Evolutionary conservation across 2,888 invertebrate genomes (phyloP), one percentile per base, ranked within the genome.

Genomic region (Dryobota labecula): DNA sequence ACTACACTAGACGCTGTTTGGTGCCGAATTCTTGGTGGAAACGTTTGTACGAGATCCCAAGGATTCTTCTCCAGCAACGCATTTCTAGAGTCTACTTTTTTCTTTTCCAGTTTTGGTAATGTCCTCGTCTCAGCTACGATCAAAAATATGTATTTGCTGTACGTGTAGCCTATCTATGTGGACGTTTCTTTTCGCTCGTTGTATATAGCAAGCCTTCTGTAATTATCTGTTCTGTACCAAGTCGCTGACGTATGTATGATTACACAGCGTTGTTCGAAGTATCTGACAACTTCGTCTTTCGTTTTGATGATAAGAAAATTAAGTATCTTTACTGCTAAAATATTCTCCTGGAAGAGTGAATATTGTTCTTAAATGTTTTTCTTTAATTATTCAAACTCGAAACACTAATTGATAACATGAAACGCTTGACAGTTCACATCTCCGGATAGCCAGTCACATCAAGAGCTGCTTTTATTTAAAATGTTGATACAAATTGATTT

Each of bases 231-330:
- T 33, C 11, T 54, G n/a, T 41, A 13, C 38, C n/a, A 43, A 66
- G 63, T 27, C 9, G 56, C 65, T 73, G 66, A 77, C 63, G 67
- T 76, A 73, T 85, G 74, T 82, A 83, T 76, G 85, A 85, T 85
- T 76, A 77, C 67, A 38, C 24, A 76, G 65, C 76, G 58, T 70
- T 76, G 60, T 76, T 70, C 66, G 57, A 83, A 80, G 70, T 76
- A 76, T 71, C 76, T 83, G 68, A 75, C 70, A 82, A 84, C 74
- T 84, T 80, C 38, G 73, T 43, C 76, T 71, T 83, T 69, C 68
- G 24, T 76, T 75, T 65, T 78, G 73, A 83, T 73, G 84, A 80
- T 83, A 80, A 78, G 84, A 54, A 78, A 79, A 78, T 80, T 71
- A 73, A 71, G 72, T 78, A 80, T 73, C 69, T 83, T 72, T 51